Evolutionary conservation across 2,113 vertebrate genomes (phyloP).

Genomic region (Pao palembangensis): DNA sequence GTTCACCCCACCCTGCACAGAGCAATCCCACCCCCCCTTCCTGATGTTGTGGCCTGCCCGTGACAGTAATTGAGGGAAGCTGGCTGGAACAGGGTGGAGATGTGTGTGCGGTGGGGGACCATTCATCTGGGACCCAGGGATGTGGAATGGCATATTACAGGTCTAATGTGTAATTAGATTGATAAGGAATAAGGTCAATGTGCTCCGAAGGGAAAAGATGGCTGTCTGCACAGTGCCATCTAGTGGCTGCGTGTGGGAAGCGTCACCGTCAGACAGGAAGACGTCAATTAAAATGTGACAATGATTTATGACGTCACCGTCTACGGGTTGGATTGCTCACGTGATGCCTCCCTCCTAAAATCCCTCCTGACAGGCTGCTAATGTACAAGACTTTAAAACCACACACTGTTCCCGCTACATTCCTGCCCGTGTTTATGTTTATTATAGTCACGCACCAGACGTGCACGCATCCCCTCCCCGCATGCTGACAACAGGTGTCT

Average conservation of each 20-base stretch:
- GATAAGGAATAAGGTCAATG: slow-evolving; percentile 73
- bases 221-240: slow-evolving; percentile 68
- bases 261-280: neutral
- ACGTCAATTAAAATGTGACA: slow-evolving; percentile 40
- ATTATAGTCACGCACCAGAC: slow-evolving; percentile 16
- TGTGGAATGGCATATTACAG: slow-evolving; percentile 78
- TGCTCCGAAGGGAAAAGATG: slow-evolving; percentile 41
- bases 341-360: slow-evolving; percentile 17
- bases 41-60: slow-evolving; percentile 61
- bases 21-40: slow-evolving; percentile 17
- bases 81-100: slow-evolving; percentile 71
- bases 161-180: slow-evolving; percentile 80
- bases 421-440: slow-evolving; percentile 26
- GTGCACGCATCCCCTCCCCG: slow-evolving; percentile 7
- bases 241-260: slow-evolving; percentile 41
- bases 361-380: neutral
- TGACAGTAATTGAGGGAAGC: slow-evolving; percentile 79
- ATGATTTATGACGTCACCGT: slow-evolving; percentile 43
- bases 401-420: neutral
- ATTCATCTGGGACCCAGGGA: slow-evolving; percentile 76
- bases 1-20: neutral
- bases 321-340: neutral
- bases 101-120: slow-evolving; percentile 52
- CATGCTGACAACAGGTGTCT: slow-evolving; percentile 54
- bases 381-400: neutral